Evolutionary conservation across 2,888 invertebrate genomes (phyloP).

Genomic region (Sarcophaga subvicina): DNA sequence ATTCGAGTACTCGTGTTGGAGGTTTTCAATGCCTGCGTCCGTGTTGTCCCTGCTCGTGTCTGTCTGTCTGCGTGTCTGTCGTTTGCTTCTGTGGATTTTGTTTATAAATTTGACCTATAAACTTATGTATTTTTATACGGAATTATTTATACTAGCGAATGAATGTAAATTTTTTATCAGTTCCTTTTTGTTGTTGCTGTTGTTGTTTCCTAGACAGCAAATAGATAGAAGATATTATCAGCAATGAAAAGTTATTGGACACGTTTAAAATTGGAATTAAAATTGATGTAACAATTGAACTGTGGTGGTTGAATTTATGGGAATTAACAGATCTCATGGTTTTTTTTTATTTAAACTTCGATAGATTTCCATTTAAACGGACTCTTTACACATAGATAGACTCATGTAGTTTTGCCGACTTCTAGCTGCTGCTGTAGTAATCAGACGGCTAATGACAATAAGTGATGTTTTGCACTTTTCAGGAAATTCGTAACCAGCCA

Average conservation of each 20-base stretch:
- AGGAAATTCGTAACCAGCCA: no score
- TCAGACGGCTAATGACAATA: no score
- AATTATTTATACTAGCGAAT: neutral
- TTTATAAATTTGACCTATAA: slow-evolving; percentile 53
- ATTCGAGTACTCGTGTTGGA: neutral
- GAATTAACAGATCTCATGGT: no score
- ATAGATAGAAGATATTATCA: neutral
- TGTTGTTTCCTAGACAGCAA: neutral
- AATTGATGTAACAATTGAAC: neutral
- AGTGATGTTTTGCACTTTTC: no score
- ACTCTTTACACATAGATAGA: no score
- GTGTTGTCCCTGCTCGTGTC: slow-evolving; percentile 14
- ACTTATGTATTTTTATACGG: slow-evolving; percentile 27
- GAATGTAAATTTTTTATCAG: neutral
- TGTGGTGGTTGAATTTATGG: no score
- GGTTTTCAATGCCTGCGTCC: neutral
- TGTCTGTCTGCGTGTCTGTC: neutral
- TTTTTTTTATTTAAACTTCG: no score
- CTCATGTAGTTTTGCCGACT: no score
- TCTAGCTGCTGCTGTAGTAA: no score
- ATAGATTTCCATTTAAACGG: no score
- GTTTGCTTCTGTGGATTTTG: slow-evolving; percentile 18
- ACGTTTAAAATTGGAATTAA: neutral
- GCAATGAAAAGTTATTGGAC: neutral
- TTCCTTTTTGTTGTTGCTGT: neutral